These are phyloP conservation scores for Menidia menidia DNA, from an alignment of 2,797 vertebrate genomes.

Conservation along the genomic window DNA sequence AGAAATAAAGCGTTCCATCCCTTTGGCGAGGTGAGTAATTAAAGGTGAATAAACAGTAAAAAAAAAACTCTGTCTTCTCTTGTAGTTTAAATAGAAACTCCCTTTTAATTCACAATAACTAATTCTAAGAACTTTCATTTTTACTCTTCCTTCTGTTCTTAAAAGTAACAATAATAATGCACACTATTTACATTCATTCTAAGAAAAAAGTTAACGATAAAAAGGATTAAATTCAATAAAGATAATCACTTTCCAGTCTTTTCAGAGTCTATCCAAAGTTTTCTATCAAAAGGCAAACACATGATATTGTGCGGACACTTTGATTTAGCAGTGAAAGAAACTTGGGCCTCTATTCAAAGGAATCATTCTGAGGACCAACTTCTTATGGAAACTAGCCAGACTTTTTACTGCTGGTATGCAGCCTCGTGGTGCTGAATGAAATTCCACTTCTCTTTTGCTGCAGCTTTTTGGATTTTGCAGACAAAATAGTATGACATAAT, in stretches of 20 bases:
- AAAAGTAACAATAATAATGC: background rate
- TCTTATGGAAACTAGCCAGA: constrained; percentile 29
- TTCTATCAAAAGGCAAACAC: constrained; percentile 19
- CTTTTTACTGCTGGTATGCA: constrained; percentile 36
- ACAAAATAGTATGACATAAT: constrained; percentile 32
- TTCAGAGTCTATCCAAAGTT: constrained; percentile 11
- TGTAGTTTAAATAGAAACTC: background rate
- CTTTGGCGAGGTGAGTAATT: too few species aligned
- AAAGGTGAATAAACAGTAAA: background rate
- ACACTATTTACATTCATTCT: background rate
- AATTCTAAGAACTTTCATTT: background rate
- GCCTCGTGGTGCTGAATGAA: constrained; percentile 43
- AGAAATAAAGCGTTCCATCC: too few species aligned
- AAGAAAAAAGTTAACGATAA: background rate
- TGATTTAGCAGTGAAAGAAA: constrained; percentile 22
- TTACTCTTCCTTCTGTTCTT: background rate
- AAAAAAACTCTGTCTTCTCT: background rate
- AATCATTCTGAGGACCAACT: constrained; percentile 14
- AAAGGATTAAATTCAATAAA: constrained; percentile 4
- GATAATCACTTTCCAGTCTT: constrained; percentile 4
- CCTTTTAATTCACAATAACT: too few species aligned
- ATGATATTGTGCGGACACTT: constrained; percentile 45
- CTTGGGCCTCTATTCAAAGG: constrained; percentile 7
- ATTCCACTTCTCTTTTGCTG: constrained; percentile 47
- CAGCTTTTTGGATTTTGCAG: constrained; percentile 10